Percentiles rank a stretch among this genome's conserved stretches.
phyloP scores from a whole-genome alignment of 1,140 invertebrate genomes.

The Lucilia cuprina region DNA sequence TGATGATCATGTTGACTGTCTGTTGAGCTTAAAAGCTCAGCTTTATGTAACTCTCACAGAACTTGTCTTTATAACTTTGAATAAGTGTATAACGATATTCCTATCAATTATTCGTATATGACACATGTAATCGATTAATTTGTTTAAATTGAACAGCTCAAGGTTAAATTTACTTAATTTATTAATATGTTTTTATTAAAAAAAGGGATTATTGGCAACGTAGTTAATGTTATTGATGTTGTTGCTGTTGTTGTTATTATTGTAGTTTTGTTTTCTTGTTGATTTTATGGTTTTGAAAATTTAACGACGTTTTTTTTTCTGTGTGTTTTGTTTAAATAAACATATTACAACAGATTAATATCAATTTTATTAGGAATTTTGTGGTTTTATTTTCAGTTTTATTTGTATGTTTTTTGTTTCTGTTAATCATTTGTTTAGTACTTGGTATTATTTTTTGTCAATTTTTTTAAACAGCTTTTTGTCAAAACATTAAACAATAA shows the following conservation, averaged over 20 bases:
- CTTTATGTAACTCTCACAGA: background rate
- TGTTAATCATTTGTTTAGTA: background rate
- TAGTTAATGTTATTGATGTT: background rate
- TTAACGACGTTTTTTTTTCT: background rate
- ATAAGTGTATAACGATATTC: too few relatives aligned
- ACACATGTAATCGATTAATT: background rate
- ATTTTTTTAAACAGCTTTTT: slow-evolving; percentile 6
- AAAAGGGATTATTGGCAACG: background rate
- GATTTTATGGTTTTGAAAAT: background rate
- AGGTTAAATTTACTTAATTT: background rate
- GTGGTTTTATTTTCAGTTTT: background rate
- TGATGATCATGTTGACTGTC: background rate
- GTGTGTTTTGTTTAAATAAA: background rate
- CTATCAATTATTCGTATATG: background rate
- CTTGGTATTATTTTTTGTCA: background rate
- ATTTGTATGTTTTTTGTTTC: background rate
- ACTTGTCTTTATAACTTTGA: too few relatives aligned
- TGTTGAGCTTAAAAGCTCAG: background rate
- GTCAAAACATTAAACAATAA: background rate
- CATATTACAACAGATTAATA: slow-evolving; percentile 14
- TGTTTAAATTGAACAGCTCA: background rate
- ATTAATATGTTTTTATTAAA: background rate
- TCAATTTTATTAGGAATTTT: background rate
- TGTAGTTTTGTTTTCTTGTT: background rate
- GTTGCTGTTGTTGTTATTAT: too few relatives aligned